A percentile compares a stretch with the other conserved stretches of the same genome.
These are phyloP conservation scores for Lycorma delicatula DNA, from an alignment of 1,140 invertebrate species.

Conservation along the genomic window DNA sequence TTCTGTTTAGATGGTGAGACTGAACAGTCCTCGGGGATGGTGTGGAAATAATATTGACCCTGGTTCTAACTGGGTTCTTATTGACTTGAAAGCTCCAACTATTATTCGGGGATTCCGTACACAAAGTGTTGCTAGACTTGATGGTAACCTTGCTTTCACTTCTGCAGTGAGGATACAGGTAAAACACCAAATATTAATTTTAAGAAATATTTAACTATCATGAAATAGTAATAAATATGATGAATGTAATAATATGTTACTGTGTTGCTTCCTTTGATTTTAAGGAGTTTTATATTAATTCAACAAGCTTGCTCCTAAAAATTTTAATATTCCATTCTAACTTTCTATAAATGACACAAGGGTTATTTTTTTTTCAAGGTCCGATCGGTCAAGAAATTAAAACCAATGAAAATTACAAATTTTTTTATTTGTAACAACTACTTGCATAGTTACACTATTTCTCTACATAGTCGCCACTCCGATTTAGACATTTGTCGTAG, in stretches of 20 bases:
- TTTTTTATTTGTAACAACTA: no score
- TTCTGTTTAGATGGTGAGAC: constrained; percentile 55
- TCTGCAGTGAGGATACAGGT: constrained; percentile 71
- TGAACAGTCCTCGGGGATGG: constrained; percentile 79
- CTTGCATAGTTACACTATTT: no score
- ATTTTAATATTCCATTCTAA: neutral
- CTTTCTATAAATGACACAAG: no score
- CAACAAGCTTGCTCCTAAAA: neutral
- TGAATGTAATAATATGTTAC: no score
- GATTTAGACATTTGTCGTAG: no score
- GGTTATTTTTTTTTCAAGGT: no score
- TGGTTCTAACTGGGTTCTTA: constrained; percentile 77
- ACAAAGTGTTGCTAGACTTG: constrained; percentile 68
- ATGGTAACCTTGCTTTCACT: constrained; percentile 75
- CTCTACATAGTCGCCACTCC: no score
- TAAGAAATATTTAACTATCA: neutral
- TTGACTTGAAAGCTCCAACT: constrained; percentile 84
- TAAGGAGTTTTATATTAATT: neutral
- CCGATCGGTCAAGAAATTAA: no score
- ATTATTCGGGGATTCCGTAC: constrained; percentile 83
- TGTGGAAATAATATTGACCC: constrained; percentile 76
- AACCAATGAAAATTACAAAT: no score
- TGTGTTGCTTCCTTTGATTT: no score
- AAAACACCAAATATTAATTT: constrained; percentile 13
- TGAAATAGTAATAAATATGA: no score